Conservation (phyloP, 1,140 invertebrate genomes). For the Drosophila serrata region DNA sequence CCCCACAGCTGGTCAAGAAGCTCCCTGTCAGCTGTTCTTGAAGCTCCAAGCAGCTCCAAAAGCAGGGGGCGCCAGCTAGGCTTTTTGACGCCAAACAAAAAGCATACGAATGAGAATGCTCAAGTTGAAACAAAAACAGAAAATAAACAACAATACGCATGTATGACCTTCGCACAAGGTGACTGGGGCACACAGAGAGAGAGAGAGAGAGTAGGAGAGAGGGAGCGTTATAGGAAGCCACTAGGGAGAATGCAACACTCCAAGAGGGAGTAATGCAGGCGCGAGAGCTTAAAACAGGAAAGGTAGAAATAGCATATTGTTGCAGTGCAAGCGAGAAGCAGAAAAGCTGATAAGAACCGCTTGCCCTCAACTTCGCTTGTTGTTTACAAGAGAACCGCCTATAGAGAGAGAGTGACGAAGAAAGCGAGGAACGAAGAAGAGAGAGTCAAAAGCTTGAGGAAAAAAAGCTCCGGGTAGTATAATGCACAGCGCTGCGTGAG, state of each 20-base stretch:
- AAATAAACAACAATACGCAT: constrained; percentile 79
- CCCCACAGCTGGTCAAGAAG: constrained; percentile 12
- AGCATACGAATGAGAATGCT: constrained; percentile 26
- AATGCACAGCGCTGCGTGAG: constrained; percentile 65
- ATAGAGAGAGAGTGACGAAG: constrained; percentile 5
- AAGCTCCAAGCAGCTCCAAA: constrained; percentile 12
- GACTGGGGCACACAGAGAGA: constrained; percentile 85
- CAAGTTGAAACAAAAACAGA: constrained; percentile 43
- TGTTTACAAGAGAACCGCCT: constrained; percentile 18
- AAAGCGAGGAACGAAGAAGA: neutral
- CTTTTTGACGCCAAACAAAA: constrained; percentile 23
- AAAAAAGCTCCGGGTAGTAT: constrained; percentile 68
- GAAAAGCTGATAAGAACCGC: constrained; percentile 33
- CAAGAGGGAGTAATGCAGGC: constrained; percentile 1
- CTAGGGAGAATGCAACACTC: neutral
- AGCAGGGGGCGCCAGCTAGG: constrained; percentile 24
- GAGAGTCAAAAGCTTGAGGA: constrained; percentile 53
- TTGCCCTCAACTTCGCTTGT: constrained; percentile 5
- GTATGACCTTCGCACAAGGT: constrained; percentile 88
- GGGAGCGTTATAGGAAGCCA: constrained; percentile 13
- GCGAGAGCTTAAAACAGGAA: constrained; percentile 1
- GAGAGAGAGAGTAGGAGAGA: constrained; percentile 3
- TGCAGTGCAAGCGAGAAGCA: constrained; percentile 29
- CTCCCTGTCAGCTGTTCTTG: constrained; percentile 1
- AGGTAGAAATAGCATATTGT: constrained; percentile 25